Percentiles rank a stretch among this genome's conserved stretches.
Conservation (phyloP, 1,140 invertebrate species). For the Macrotrachela quadricornifera region DNA sequence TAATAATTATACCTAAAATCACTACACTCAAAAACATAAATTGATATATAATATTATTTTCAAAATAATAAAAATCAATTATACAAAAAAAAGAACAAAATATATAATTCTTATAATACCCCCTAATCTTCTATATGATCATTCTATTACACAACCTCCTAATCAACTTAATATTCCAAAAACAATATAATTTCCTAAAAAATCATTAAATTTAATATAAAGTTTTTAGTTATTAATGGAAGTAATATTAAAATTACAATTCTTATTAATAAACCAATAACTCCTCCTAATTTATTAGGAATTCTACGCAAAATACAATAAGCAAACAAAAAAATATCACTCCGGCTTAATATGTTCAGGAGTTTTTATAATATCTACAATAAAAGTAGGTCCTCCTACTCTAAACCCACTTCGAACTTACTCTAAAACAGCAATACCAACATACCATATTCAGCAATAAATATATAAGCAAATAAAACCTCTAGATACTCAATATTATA, state of each 20-base stretch:
- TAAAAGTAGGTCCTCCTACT: no score
- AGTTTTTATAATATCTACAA: no score
- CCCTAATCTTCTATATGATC: conserved; percentile 37
- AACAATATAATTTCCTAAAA: conserved; percentile 36
- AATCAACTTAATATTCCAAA: conserved; percentile 34
- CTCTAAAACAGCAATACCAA: conserved; percentile 30
- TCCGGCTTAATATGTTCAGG: conserved; percentile 49
- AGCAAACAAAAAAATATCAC: conserved; percentile 52
- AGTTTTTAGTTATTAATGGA: conserved; percentile 33
- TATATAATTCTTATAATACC: conserved; percentile 22
- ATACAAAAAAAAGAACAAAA: conserved; percentile 20
- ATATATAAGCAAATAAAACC: conserved; percentile 46
- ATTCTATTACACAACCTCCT: conserved; percentile 40
- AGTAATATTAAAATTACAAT: conserved; percentile 41
- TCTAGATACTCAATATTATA: conserved; percentile 51
- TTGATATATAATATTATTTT: conserved; percentile 3
- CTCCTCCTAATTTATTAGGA: conserved; percentile 49
- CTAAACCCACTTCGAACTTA: no score
- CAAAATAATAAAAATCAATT: conserved; percentile 1
- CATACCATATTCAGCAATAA: no score
- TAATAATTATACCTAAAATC: conserved; percentile 11
- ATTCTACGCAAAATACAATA: conserved; percentile 50
- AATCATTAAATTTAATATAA: conserved; percentile 36
- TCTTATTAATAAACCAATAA: conserved; percentile 40
- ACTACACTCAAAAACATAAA: conserved; percentile 11